Percentiles rank a stretch among this genome's conserved stretches.
Evolutionary conservation across 1,140 invertebrate species (phyloP).

Genomic region (Lasioglossum baleicum): DNA sequence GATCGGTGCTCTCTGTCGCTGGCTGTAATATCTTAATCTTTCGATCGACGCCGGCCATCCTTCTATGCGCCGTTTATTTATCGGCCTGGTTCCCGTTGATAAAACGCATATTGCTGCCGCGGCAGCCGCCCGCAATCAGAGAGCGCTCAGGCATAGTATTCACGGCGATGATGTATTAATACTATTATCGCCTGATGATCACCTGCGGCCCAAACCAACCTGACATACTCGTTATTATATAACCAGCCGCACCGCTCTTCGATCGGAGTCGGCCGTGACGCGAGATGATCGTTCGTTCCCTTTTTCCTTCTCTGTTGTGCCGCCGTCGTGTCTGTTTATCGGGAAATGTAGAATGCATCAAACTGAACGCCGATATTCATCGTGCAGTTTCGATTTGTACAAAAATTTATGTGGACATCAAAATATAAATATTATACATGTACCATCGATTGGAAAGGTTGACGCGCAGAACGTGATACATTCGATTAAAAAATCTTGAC

Average conservation of each 20-base stretch:
- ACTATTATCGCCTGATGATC: constrained; percentile 70
- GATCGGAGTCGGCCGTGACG: constrained; percentile 39
- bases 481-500: too few species aligned
- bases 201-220: constrained; percentile 57
- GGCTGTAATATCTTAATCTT: constrained; percentile 44
- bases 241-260: constrained; percentile 42
- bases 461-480: too few species aligned
- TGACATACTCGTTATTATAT: constrained; percentile 58
- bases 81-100: constrained; percentile 53
- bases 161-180: constrained; percentile 71
- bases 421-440: too few species aligned
- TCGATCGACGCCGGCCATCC: constrained; percentile 3
- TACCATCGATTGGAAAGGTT: too few species aligned
- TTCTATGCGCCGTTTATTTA: constrained; percentile 41
- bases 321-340: too few species aligned
- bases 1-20: background rate
- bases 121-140: constrained; percentile 65
- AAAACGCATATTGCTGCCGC: constrained; percentile 60
- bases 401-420: too few species aligned
- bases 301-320: background rate
- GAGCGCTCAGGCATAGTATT: constrained; percentile 58
- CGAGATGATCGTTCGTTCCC: too few species aligned
- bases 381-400: too few species aligned
- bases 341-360: background rate
- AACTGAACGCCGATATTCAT: background rate